Conservation (phyloP, 2,797 vertebrate species). For the Ispidina picta region DNA sequence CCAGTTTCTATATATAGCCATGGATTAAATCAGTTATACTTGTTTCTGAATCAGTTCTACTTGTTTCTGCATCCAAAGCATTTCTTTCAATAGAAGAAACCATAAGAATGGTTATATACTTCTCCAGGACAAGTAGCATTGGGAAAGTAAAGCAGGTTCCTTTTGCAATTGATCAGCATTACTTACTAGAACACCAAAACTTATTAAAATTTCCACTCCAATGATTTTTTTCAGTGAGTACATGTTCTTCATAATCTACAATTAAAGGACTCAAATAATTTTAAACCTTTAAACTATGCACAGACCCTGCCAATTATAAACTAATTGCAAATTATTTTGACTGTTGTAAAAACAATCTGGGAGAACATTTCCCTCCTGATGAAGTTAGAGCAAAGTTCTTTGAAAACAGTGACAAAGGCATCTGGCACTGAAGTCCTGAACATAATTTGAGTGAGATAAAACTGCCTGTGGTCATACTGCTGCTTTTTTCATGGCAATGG, state of each 20-base stretch:
- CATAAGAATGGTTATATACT: background rate
- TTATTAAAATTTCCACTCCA: background rate
- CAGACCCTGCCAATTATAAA: slow-evolving; percentile 22
- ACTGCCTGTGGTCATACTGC: background rate
- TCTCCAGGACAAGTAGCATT: background rate
- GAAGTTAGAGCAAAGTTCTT: background rate
- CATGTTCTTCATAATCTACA: background rate
- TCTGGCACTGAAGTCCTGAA: background rate
- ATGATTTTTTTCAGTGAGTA: background rate
- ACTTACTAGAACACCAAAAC: background rate
- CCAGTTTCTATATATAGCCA: background rate
- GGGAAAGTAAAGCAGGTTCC: background rate
- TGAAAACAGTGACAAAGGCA: background rate
- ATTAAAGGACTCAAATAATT: background rate
- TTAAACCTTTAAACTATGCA: slow-evolving; percentile 29
- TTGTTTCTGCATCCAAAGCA: background rate
- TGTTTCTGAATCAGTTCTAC: background rate
- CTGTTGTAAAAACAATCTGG: slow-evolving; percentile 26
- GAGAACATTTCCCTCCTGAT: background rate
- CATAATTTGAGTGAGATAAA: background rate
- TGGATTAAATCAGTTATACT: background rate
- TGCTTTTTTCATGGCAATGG: background rate
- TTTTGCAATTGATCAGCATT: background rate
- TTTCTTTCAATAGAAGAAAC: background rate
- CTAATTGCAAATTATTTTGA: slow-evolving; percentile 33